Percentiles rank a stretch among this genome's conserved stretches.
Conservation (phyloP, 1,140 invertebrate species). For the Cheumatopsyche charites region DNA sequence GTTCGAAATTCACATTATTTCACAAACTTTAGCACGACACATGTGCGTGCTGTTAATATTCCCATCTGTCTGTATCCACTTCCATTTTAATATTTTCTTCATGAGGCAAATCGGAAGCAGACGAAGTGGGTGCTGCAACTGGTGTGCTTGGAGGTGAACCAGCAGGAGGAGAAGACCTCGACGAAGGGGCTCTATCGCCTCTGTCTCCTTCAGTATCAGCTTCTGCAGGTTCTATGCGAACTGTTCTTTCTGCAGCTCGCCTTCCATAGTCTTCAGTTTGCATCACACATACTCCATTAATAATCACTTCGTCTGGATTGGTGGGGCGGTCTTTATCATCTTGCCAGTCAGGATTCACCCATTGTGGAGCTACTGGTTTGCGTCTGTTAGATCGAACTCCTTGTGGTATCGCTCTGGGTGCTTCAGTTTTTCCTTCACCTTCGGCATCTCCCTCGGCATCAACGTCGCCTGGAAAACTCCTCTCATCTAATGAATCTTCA, state of each 20-base stretch:
- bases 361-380: conserved; percentile 94
- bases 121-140: conserved; percentile 48
- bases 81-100: conserved; percentile 59
- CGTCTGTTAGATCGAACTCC: conserved; percentile 70
- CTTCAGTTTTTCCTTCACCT: conserved; percentile 55
- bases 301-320: conserved; percentile 79
- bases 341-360: conserved; percentile 94
- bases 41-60: conserved; percentile 52
- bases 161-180: conserved; percentile 51
- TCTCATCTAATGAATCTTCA: conserved; percentile 71
- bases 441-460: conserved; percentile 65
- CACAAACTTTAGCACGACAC: conserved; percentile 23
- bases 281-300: conserved; percentile 92
- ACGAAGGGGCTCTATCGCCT: conserved; percentile 62
- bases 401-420: conserved; percentile 62
- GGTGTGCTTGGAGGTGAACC: conserved; percentile 46
- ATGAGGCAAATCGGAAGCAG: conserved; percentile 50
- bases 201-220: conserved; percentile 65
- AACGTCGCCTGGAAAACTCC: conserved; percentile 56
- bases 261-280: conserved; percentile 75
- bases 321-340: conserved; percentile 66
- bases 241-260: conserved; percentile 69
- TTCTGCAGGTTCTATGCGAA: conserved; percentile 73
- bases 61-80: conserved; percentile 59
- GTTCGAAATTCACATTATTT: conserved; percentile 38